phyloP scores from a whole-genome alignment of 2,888 invertebrate species.

The Andrena trimmerana region DNA sequence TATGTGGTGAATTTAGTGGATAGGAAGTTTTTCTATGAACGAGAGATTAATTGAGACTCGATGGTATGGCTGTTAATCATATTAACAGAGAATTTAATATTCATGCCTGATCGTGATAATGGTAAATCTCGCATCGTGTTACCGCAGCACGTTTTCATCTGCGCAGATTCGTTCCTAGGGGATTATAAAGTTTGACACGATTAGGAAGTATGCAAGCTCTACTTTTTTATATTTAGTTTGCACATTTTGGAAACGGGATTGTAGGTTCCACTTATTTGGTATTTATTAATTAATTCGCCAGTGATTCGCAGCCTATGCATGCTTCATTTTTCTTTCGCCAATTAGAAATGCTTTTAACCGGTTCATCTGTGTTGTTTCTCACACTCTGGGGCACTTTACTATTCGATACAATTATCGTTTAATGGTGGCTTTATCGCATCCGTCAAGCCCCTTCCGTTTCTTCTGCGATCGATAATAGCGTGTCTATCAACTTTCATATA shows the following conservation, averaged over 20 bases:
- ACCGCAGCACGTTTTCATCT: constrained; percentile 47
- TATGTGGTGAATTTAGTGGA: no score
- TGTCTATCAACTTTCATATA: constrained; percentile 12
- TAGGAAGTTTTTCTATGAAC: no score
- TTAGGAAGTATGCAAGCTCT: background rate
- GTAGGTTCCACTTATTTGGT: background rate
- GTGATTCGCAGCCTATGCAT: background rate
- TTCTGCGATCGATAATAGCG: constrained; percentile 46
- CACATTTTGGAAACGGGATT: background rate
- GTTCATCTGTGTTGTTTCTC: constrained; percentile 11
- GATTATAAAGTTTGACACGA: constrained; percentile 36
- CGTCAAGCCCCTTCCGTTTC: constrained; percentile 37
- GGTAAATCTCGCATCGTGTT: constrained; percentile 41
- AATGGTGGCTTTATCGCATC: constrained; percentile 38
- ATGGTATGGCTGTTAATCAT: constrained; percentile 8
- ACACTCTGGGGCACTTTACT: constrained; percentile 3
- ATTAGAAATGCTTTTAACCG: constrained; percentile 40
- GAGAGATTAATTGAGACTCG: constrained; percentile 8
- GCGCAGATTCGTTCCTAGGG: constrained; percentile 18
- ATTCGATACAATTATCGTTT: constrained; percentile 43
- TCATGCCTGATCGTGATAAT: constrained; percentile 30
- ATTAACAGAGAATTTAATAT: constrained; percentile 33
- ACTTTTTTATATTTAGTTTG: background rate
- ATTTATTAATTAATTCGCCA: background rate
- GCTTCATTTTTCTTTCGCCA: background rate